These are phyloP conservation scores for Odontamblyopus lacepedii DNA, from an alignment of 2,797 vertebrate species.

Conservation along the genomic window DNA sequence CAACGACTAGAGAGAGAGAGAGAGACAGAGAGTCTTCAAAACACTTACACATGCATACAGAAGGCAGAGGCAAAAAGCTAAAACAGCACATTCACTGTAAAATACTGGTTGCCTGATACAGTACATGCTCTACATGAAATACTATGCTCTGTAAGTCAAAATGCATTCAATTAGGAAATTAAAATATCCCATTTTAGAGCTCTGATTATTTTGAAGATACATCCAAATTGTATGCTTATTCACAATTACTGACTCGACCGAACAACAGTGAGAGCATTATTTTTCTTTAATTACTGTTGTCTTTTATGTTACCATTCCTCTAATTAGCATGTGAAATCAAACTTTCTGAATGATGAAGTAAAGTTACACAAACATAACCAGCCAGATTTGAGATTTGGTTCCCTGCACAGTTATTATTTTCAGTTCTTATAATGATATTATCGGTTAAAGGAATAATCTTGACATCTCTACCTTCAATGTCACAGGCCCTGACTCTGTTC, in stretches of 20 bases:
- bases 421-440: too few species aligned
- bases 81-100: conserved; percentile 15
- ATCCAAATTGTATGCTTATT: neutral
- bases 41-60: conserved; percentile 31
- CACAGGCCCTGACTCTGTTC: conserved; percentile 56
- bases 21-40: conserved; percentile 6
- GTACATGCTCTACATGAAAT: neutral
- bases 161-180: neutral
- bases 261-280: neutral
- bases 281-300: neutral
- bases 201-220: neutral
- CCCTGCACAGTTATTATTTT: too few species aligned
- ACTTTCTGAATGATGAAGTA: neutral
- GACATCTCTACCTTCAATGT: conserved; percentile 48
- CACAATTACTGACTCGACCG: neutral
- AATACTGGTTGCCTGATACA: neutral
- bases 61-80: conserved; percentile 11
- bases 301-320: neutral
- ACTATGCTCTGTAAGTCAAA: conserved; percentile 4
- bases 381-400: neutral
- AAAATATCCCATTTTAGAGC: neutral
- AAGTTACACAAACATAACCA: neutral
- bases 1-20: conserved; percentile 26
- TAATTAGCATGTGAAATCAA: neutral
- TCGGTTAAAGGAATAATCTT: neutral